Percentiles rank a stretch among this genome's conserved stretches.
phyloP scores from a whole-genome alignment of 2,797 vertebrate species.

The Sphenodon punctatus region DNA sequence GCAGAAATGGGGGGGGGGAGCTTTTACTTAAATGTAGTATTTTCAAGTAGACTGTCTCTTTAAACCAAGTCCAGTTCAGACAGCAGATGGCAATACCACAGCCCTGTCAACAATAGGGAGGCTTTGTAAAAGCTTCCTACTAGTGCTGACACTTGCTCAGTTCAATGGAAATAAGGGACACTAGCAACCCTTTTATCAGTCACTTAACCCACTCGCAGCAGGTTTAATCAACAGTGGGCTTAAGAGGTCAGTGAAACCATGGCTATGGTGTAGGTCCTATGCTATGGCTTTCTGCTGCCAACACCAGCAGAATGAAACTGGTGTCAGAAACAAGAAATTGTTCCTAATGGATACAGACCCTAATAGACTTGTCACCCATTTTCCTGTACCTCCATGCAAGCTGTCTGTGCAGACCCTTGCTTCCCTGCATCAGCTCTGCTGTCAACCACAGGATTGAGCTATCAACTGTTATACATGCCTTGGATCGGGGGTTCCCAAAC shows the following conservation, averaged over 20 bases:
- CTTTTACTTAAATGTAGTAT: neutral
- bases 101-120: neutral
- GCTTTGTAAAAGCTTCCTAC: neutral
- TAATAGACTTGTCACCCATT: no score
- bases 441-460: neutral
- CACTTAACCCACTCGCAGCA: neutral
- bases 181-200: neutral
- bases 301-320: neutral
- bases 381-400: no score
- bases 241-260: neutral
- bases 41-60: neutral
- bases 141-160: constrained; percentile 7
- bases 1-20: no score
- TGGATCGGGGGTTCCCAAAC: no score
- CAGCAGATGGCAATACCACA: neutral
- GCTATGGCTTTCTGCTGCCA: no score
- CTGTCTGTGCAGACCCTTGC: neutral
- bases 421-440: neutral
- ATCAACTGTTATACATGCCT: neutral
- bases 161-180: neutral
- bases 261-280: no score
- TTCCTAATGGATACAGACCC: no score
- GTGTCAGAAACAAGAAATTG: no score
- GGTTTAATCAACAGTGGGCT: neutral
- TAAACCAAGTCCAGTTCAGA: neutral